Percentiles rank a stretch among this genome's conserved stretches.
phyloP scores from a whole-genome alignment of 1,140 invertebrate genomes.

The Cherax quadricarinatus region DNA sequence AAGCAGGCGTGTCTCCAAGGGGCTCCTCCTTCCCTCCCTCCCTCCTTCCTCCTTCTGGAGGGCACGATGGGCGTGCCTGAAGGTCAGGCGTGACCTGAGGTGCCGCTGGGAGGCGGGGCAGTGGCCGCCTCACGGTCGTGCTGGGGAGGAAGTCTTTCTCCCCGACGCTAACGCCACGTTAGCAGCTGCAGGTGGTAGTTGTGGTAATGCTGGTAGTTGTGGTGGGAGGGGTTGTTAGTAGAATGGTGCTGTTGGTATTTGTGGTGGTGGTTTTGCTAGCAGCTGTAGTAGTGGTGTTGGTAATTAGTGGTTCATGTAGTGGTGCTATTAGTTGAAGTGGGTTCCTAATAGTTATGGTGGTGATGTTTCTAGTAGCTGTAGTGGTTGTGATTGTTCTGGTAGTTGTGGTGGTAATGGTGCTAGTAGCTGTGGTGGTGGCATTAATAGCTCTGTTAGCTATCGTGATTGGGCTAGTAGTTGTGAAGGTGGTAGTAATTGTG shows the following conservation, averaged over 20 bases:
- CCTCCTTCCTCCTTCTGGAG: slow-evolving; percentile 30
- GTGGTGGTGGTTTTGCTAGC: no score
- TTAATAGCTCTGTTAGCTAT: no score
- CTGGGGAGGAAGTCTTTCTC: neutral
- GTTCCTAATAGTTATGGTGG: no score
- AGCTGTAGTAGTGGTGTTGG: no score
- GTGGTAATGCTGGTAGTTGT: neutral
- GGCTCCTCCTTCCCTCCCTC: neutral
- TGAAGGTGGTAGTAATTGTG: neutral
- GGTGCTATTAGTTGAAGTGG: no score
- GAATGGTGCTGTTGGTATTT: no score
- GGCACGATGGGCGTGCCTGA: slow-evolving; percentile 53
- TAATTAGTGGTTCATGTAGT: no score
- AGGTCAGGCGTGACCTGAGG: slow-evolving; percentile 67
- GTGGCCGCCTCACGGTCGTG: slow-evolving; percentile 62
- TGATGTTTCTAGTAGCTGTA: no score
- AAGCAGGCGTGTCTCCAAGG: slow-evolving; percentile 33
- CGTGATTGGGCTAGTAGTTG: neutral
- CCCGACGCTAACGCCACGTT: slow-evolving; percentile 42
- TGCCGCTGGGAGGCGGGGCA: slow-evolving; percentile 65
- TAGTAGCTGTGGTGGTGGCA: no score
- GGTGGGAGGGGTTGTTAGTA: neutral
- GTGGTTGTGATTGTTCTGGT: no score
- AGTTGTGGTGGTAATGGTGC: no score
- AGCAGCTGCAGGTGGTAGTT: slow-evolving; percentile 6